Base-by-base conservation (phyloP, 64 coral and sea anemone genomes). In the Montipora cactus region DNA sequence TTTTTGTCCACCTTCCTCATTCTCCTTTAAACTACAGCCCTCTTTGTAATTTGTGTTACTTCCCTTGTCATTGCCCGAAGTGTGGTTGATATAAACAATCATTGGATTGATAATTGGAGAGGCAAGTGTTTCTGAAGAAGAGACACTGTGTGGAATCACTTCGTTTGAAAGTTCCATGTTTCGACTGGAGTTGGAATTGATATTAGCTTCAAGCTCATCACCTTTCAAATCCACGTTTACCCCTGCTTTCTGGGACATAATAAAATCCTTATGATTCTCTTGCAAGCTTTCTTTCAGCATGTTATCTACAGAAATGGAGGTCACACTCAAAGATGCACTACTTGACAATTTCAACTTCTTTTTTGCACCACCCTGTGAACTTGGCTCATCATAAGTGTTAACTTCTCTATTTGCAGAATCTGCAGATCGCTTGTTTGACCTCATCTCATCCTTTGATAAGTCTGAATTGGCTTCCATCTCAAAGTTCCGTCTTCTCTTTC, bases 281-380 rank as follows among this genome's bases (percentile, higher is more conserved):
- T 8, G 81, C 19, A 19, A 49, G 13, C 18, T 19, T 8, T 84
- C 16, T 76, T 13, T 76, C 9, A 14, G 0, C 23, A 59, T 18
- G 9, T 19, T 16, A 2, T 10, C 15, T 61, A 18, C 37, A 15
- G 47, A 5, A 13, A 64, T 45, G 20, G 66, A 71, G 3, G 6
- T 19, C 7, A 49, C 2, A 70, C 8, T 10, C 8, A 12, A 44
- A 14, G 46, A 70, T 70, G 45, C 28, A 49, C 0, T 66, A 2
- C 50, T 16, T 21, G 47, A 48, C 13, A 37, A 2, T 86, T 86
- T 86, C 3, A 86, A 86, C 46, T 86, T 86, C 82, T 86, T 86
- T 10, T 48, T 47, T 11, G 45, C 66, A 50, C 67, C 48, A 5
- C 44, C 82, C 47, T 49, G 13, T 6, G 19, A 46, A 8, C 45